These are phyloP conservation scores for Eurystomus glaucurus DNA, from an alignment of 2,797 vertebrate genomes.

Conservation along the genomic window DNA sequence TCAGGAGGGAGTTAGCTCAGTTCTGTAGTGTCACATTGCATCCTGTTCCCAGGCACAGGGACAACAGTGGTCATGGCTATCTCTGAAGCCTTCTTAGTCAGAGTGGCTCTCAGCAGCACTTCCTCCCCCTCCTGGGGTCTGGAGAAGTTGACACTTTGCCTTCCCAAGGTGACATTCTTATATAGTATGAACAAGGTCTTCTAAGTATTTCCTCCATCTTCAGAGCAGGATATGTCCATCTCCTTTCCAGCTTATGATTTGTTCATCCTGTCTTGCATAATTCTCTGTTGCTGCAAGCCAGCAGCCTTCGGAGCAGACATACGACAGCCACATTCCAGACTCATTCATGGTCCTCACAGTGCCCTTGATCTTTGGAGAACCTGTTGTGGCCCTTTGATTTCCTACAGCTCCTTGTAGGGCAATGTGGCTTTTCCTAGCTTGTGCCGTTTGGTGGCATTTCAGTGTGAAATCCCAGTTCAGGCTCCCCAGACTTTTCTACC, in stretches of 20 bases:
- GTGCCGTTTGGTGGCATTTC: not conserved
- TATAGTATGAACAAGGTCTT: not conserved
- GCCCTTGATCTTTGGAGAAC: not conserved
- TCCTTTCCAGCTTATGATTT: not conserved
- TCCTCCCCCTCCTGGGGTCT: not conserved
- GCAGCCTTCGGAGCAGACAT: not conserved
- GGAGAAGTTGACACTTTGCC: not conserved
- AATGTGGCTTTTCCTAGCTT: not conserved
- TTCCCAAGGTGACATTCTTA: not conserved
- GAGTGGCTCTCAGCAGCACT: not conserved
- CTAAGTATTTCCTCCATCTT: not conserved
- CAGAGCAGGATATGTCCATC: not conserved
- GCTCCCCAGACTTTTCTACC: not conserved
- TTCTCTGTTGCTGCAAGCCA: not conserved
- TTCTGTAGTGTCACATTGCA: accelerated
- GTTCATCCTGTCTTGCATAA: not conserved
- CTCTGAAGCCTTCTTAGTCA: not conserved
- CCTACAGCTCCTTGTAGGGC: accelerated
- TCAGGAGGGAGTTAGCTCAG: not conserved
- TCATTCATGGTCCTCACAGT: not conserved
- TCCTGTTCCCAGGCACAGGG: not conserved
- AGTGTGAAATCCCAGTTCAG: not conserved
- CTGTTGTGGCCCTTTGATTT: not conserved
- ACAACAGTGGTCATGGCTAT: accelerated
- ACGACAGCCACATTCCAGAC: not conserved